Base-by-base conservation (phyloP, 2,888 invertebrate genomes). In the Unio pictorum region DNA sequence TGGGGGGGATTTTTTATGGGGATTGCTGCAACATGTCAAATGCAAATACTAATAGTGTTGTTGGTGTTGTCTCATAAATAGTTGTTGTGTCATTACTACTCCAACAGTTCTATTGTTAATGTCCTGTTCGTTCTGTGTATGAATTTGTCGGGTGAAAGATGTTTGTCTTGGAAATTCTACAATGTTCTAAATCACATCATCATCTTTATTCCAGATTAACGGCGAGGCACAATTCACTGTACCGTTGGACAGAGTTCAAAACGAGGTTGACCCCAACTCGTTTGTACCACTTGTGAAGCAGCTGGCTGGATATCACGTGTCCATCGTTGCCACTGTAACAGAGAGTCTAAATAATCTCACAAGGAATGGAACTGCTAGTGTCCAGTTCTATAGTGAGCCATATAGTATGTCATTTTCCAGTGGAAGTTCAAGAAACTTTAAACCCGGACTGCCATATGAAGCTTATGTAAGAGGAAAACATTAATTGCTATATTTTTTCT, bases 281-380 rank as follows among this genome's bases (percentile, higher is more conserved):
- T 75, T 65, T 45, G 57, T 61, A 57, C 73, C 75, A 28, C 60
- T 75, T 59, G 73, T 71, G 11, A 78, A 76, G 34, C 69, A 56
- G 18, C 63, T 74, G 18, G 26, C 30, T 8, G 73, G 73, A n/a
- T 68, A 71, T 15, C 55, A 61, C 6, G 55, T 86, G 8, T 59
- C 67, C 1, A 82, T 86, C n/a, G 79, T 96, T 87, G 97, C 96
- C 0, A 94, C 95, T 7, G 94, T 98, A 4, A 96, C 97, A 89
- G 98, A 99, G 91, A 94, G 94, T 69, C 92, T 96, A 79, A 98
- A 98, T 3, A 93, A 95, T 23, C 93, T 96, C 66, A 93, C 94
- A 81, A 95, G 97, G 87, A 96, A 95, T 87, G 93, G 94, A 23
- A 93, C 94, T 0, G 92, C 93, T 3, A 92, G 94, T 73, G 92